Base-by-base conservation (phyloP, 2,797 vertebrate genomes). In the Trichosurus vulpecula region DNA sequence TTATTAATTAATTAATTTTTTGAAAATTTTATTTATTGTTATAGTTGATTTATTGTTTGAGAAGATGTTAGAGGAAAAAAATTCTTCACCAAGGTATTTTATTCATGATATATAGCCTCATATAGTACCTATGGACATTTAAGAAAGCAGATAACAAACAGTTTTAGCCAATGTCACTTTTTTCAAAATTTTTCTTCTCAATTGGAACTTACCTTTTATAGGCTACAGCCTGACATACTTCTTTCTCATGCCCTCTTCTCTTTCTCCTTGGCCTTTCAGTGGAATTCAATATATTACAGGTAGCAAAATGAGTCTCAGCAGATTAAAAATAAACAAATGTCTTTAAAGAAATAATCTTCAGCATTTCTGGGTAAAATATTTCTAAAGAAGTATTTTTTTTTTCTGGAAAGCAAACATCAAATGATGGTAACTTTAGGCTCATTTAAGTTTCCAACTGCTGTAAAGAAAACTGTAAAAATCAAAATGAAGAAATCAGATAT, bases 401-500 rank as follows among this genome's bases (percentile, higher is more conserved):
- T 94, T 94, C 93, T 35, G 14, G 92, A 97, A 96, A 96, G 94
- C 95, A 98, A 97, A 96, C 96, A 96, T 92, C 91, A 97, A 97
- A 96, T 96, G 54, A 94, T 96, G 97, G 94, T 93, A 93, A 97
- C 97, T 97, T 96, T 94, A 96, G 95, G 56, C 66, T 92, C 90
- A 93, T 97, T 96, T 95, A 95, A 93, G 58, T 94, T 97, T 97
- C 94, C 52, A 94, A 96, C 52, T 31, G 2, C 81, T 95, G 61
- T 93, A 96, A 97, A 95, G 97, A 96, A 97, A 97, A 97, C 95
- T 96, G 93, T 96, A 96, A 97, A 97, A 97, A 95, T 97, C 90
- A 97, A 97, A 97, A 98, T 96, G 95, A 97, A 98, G 96, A 96
- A 97, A 97, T 97, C 93, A 97, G 91, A 97, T 96, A 97, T 96